phyloP scores from a whole-genome alignment of 2,888 invertebrate species.

The Eurytoma californica region DNA sequence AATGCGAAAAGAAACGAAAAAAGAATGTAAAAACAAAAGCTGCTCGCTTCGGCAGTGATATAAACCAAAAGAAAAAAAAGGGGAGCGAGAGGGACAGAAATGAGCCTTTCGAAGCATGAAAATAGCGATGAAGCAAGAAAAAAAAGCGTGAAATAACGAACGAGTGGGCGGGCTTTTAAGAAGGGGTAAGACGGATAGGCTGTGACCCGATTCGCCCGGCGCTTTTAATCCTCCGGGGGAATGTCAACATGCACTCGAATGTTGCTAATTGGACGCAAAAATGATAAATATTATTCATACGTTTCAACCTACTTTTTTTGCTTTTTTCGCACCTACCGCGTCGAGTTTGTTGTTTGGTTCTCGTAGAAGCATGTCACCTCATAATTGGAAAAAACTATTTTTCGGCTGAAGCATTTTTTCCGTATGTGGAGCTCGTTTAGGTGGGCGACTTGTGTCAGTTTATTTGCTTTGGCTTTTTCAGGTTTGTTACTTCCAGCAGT shows the following conservation, averaged over 20 bases:
- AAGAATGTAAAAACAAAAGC: not conserved
- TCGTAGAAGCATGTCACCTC: not conserved
- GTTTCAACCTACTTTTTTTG: not conserved
- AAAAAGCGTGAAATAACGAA: constrained; percentile 20
- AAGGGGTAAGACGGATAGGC: not conserved
- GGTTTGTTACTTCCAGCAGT: not conserved
- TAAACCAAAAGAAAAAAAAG: not conserved
- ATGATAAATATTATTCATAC: constrained; percentile 47
- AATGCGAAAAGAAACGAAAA: not conserved
- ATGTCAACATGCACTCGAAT: constrained; percentile 47
- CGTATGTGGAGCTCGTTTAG: not conserved
- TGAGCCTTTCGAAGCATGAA: not conserved
- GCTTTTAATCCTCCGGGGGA: constrained; percentile 20
- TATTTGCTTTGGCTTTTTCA: not conserved
- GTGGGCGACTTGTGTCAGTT: not conserved
- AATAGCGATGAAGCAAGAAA: not conserved
- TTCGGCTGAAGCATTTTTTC: not conserved
- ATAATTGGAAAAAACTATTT: constrained; percentile 17
- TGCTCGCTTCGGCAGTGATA: not conserved
- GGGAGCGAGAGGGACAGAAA: constrained; percentile 1
- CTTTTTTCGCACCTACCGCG: not conserved
- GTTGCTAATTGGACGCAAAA: constrained; percentile 58
- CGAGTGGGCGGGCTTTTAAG: constrained; percentile 6
- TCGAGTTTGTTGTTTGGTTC: not conserved
- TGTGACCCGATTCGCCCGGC: constrained; percentile 32